Evolutionary conservation across 2,113 vertebrate species (phyloP).

Genomic region (Petromus typicus): DNA sequence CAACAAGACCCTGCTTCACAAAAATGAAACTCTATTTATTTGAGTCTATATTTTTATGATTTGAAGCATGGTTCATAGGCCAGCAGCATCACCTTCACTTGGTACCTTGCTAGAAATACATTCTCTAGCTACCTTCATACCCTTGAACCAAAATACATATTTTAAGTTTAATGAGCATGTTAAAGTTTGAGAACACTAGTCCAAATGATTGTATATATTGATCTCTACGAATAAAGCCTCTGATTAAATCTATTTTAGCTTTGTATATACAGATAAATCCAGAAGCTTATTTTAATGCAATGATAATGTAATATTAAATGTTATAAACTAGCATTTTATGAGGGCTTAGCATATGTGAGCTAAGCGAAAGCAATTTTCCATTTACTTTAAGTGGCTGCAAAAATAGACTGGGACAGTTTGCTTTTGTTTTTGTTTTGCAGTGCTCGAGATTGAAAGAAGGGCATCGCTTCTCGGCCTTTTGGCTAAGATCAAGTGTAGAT

Average conservation of each 20-base stretch:
- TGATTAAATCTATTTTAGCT: conserved; percentile 17
- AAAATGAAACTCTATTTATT: conserved; percentile 10
- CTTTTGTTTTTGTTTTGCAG: not conserved
- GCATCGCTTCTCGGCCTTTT: no score
- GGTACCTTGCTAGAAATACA: conserved; percentile 15
- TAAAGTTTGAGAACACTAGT: conserved; percentile 18
- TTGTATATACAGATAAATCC: not conserved
- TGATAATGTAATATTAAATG: conserved; percentile 23
- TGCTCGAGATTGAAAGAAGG: not conserved
- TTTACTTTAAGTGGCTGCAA: not conserved
- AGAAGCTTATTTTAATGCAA: not conserved
- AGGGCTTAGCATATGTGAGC: not conserved
- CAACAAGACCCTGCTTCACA: not conserved
- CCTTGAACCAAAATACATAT: not conserved
- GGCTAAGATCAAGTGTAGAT: no score
- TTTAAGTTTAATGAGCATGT: conserved; percentile 8
- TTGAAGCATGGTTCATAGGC: not conserved
- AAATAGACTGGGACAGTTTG: not conserved
- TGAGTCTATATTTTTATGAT: not conserved
- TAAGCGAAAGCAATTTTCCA: conserved; percentile 30
- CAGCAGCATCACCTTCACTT: not conserved
- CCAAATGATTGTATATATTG: conserved; percentile 4
- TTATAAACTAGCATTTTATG: conserved; percentile 37
- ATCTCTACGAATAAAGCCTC: conserved; percentile 8
- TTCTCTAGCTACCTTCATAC: not conserved